Conservation (phyloP, 2,888 invertebrate species). For the Tetranychus truncatus region DNA sequence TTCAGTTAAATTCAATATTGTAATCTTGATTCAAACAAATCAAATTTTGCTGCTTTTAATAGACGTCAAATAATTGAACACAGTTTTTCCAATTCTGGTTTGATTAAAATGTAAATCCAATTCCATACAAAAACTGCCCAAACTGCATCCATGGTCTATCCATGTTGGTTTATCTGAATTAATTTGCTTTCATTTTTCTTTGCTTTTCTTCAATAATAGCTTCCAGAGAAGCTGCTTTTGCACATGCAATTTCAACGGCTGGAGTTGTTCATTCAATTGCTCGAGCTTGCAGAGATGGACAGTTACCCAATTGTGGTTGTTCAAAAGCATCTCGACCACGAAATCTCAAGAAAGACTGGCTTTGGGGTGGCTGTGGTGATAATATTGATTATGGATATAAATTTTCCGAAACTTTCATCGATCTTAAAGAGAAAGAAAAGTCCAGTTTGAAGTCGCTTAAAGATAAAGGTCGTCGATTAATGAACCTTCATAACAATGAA, state of each 20-base stretch:
- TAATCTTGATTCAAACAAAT: too few relatives aligned
- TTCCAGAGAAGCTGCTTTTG: slow-evolving; percentile 41
- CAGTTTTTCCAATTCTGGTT: too few relatives aligned
- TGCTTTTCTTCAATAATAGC: slow-evolving; percentile 30
- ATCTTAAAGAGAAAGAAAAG: slow-evolving; percentile 54
- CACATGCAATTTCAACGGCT: slow-evolving; percentile 41
- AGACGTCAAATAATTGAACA: too few relatives aligned
- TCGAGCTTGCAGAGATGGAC: slow-evolving; percentile 74
- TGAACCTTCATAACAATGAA: slow-evolving; percentile 96
- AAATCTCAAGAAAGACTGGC: slow-evolving; percentile 73
- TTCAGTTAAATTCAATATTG: too few relatives aligned
- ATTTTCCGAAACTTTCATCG: slow-evolving; percentile 86
- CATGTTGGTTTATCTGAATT: background rate
- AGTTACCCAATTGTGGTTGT: slow-evolving; percentile 73
- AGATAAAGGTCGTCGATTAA: slow-evolving; percentile 65
- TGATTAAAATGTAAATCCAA: too few relatives aligned
- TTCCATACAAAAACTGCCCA: background rate
- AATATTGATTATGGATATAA: slow-evolving; percentile 88
- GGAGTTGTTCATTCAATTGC: slow-evolving; percentile 68
- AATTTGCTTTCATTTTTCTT: background rate
- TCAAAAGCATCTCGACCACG: slow-evolving; percentile 60
- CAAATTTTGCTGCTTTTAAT: too few relatives aligned
- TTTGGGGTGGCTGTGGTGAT: slow-evolving; percentile 96
- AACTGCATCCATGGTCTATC: background rate
- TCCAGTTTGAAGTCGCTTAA: slow-evolving; percentile 60